phyloP scores from a whole-genome alignment of 2,797 vertebrate species.

The Acestrorhynchus altus region DNA sequence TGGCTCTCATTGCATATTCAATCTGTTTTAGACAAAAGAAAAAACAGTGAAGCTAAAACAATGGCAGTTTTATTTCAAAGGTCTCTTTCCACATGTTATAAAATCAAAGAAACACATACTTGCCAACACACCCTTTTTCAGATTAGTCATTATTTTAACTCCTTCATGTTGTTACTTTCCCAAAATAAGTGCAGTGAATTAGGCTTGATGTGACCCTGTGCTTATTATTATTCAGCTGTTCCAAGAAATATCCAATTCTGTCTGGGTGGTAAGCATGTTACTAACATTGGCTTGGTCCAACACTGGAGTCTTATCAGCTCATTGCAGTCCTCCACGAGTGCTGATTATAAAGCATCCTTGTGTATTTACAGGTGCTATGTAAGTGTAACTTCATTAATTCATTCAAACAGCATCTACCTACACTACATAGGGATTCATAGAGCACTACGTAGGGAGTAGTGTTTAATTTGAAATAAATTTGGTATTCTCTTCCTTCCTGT shows the following conservation, averaged over 20 bases:
- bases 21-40: neutral
- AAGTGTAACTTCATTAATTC: too few species aligned
- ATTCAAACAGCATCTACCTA: too few species aligned
- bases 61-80: slow-evolving; percentile 22
- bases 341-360: too few species aligned
- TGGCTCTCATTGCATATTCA: neutral
- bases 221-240: slow-evolving; percentile 4
- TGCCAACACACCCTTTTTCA: neutral
- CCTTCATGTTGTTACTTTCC: neutral
- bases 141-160: neutral
- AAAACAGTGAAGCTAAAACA: slow-evolving; percentile 3
- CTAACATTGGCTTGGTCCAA: too few species aligned
- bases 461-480: too few species aligned
- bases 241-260: slow-evolving; percentile 1
- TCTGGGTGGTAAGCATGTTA: neutral
- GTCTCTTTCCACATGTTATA: slow-evolving; percentile 6
- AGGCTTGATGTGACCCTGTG: slow-evolving; percentile 7
- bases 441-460: too few species aligned
- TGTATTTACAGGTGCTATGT: too few species aligned
- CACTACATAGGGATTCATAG: too few species aligned
- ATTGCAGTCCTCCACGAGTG: too few species aligned
- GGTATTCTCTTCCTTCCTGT: too few species aligned
- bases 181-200: slow-evolving; percentile 4
- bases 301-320: too few species aligned
- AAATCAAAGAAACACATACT: slow-evolving; percentile 1